Base-by-base conservation (phyloP, 2,797 vertebrate genomes). In the Tinamus major region DNA sequence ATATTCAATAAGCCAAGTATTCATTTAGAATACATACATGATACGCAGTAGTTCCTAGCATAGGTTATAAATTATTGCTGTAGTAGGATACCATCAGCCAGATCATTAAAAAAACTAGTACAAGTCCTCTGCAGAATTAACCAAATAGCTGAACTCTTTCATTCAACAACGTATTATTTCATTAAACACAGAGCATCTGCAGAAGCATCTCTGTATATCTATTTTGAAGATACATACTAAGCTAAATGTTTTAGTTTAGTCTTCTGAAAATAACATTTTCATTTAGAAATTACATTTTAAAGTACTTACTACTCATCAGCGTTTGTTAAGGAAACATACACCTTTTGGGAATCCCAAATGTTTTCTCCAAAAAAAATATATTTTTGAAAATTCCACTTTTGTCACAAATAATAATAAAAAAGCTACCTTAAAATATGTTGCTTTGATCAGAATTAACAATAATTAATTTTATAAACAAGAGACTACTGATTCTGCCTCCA, bases 261-360 rank as follows among this genome's bases (percentile, higher is more conserved):
- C 17, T 63, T 94, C 10, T 23, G 65, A 69, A 85, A 13, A 4
- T 83, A 87, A 81, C 7, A 15, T 3, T 65, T 81, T n/a, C 3
- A 46, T 80, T 58, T 63, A 69, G 26, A 88, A 93, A 84, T 23
- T 5, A n/a, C 0, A 1, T 72, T 79, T 67, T 26, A 5, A 71
- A 61, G 75, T 62, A 86, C 83, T 87, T 81, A 72, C 0, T 62
- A 84, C 83, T 85, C 79, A 65, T 0, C 2, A 72, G 13, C 20
- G 6, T 10, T 13, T 19, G 58, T 15, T 19, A 91, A 88, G 9
- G 86, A 79, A 62, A 4, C 8, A 21, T 51, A 29, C 0, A 0
- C 16, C 48, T 89, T 83, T 76, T 16, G 13, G 20, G 67, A 39
- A 26, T 56, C 14, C 42, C 27, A 85, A 70, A 90, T 33, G 18